Evolutionary conservation across 1,140 invertebrate genomes (phyloP), one percentile per base, ranked within the genome.

Genomic region (Branchinecta lindahli): DNA sequence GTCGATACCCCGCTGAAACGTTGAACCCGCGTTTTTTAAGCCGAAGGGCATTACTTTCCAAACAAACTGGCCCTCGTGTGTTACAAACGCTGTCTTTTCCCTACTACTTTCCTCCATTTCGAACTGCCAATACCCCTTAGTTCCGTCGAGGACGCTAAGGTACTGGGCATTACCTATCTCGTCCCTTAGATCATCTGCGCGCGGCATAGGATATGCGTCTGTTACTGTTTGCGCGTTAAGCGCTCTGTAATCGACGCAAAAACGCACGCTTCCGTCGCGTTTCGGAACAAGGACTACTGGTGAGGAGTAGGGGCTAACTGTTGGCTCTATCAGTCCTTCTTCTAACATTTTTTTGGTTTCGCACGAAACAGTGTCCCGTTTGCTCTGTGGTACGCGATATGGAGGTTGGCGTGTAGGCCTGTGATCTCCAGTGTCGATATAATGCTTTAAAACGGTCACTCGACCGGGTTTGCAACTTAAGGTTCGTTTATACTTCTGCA

Each of bases 81-180:
- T 78, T 15, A 72, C 74, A 66, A 84, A 83, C 0, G 80, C 81
- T 0, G 81, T 84, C 75, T 82, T 83, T 8, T 76, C 72, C 8
- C 73, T 77, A 66, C 76, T 75, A 0, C 70, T 46, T 33, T 72
- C 61, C 7, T 78, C 74, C 8, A 83, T 66, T 8, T 69, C 69
- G 8, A 83, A 72, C 73, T 84, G 81, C 73, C 76, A 78, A 74
- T 80, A 83, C 2, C 81, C 81, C 33, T 75, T 76, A 0, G 68
- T 72, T 12, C 81, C 68, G 73, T 82, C 80, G 5, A 82, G 68
- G n/a, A 77, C 75, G 8, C 74, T 72, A 70, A 75, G 75, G 71
- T 73, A 79, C 10, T 76, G 70, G 9, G 73, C 75, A 68, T 66
- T 68, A n/a, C 71, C 72, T 10, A 70, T n/a, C 15, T 20, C 46